Conservation (phyloP, 2,113 vertebrate species). For the Clarias gariepinus region DNA sequence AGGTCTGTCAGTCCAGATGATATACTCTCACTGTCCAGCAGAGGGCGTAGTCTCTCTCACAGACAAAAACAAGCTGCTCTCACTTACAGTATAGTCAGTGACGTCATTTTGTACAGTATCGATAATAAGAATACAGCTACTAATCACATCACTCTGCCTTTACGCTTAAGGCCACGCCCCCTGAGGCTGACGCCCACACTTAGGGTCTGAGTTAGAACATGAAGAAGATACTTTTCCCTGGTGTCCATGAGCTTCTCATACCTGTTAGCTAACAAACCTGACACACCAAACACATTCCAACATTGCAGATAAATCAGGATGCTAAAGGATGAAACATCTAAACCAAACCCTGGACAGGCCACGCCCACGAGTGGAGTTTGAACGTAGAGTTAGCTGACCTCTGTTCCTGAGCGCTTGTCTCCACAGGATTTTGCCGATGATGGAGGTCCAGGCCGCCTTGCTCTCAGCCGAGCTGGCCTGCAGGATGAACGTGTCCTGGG, state of each 20-base stretch:
- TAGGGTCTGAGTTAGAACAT: neutral
- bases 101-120: neutral
- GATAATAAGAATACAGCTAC: neutral
- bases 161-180: neutral
- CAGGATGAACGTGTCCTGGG: constrained; percentile 81
- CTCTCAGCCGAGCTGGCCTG: constrained; percentile 77
- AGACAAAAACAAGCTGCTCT: neutral
- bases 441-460: constrained; percentile 77
- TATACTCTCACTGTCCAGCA: neutral
- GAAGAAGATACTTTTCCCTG: neutral
- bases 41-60: neutral
- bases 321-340: no score
- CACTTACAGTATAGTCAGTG: neutral
- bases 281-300: no score
- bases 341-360: neutral
- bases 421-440: constrained; percentile 83
- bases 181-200: neutral
- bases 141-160: neutral
- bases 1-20: neutral
- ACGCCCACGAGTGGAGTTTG: neutral
- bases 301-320: no score
- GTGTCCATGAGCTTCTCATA: neutral
- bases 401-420: constrained; percentile 81
- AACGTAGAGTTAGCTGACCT: constrained; percentile 64
- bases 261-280: neutral